Percentiles rank a stretch among this genome's conserved stretches.
Conservation (phyloP, 2,113 vertebrate genomes). For the Catharus minimus region DNA sequence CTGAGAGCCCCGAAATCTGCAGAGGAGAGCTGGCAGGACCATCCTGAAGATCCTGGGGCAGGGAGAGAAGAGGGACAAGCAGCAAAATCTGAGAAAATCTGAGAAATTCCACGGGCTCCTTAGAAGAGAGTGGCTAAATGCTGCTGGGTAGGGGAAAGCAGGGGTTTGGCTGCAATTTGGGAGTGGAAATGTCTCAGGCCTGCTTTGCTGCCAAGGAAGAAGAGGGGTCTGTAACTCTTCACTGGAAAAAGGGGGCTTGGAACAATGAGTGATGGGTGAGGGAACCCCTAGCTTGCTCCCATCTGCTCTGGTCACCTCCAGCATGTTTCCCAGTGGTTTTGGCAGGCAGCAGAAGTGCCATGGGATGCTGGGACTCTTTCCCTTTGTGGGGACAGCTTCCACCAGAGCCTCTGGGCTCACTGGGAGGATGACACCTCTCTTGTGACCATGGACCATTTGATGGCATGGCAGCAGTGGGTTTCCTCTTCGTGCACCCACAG, state of each 20-base stretch:
- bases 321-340: accelerated
- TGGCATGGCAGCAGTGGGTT: background rate
- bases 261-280: background rate
- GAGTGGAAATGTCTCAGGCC: background rate
- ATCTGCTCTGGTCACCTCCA: background rate
- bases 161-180: background rate
- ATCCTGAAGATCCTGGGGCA: too few relatives aligned
- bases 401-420: background rate
- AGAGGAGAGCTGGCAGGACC: background rate
- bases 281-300: background rate
- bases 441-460: accelerated
- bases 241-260: accelerated
- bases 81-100: accelerated
- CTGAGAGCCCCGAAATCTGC: background rate
- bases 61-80: background rate
- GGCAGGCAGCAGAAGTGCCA: background rate
- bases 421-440: background rate
- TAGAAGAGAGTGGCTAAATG: background rate
- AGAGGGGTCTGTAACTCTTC: accelerated
- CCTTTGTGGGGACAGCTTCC: background rate
- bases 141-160: background rate
- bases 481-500: background rate
- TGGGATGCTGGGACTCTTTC: accelerated
- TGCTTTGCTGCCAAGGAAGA: background rate
- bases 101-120: background rate